Evolutionary conservation across 2,888 invertebrate species (phyloP).

Genomic region (Hypena proboscidalis): DNA sequence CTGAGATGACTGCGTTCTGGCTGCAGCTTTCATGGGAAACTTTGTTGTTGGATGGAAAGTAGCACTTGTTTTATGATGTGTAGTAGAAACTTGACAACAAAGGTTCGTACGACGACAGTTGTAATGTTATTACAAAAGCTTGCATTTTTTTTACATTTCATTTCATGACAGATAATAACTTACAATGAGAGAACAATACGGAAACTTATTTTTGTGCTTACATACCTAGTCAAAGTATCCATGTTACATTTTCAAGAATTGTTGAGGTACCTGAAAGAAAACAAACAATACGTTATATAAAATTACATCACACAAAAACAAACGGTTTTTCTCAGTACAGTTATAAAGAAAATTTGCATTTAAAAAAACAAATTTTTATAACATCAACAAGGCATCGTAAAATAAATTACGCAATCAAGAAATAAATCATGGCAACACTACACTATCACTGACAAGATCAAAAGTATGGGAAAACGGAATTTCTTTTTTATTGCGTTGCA

Average conservation of each 20-base stretch:
- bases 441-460: conserved; percentile 8
- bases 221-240: conserved; percentile 28
- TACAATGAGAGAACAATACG: too few species aligned
- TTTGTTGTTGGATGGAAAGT: not conserved
- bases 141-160: too few species aligned
- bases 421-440: conserved; percentile 4
- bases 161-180: too few species aligned
- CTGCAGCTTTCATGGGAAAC: conserved; percentile 24
- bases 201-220: conserved; percentile 1
- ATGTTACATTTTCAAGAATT: conserved; percentile 15
- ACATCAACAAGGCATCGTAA: not conserved
- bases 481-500: conserved; percentile 12
- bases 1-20: conserved; percentile 45
- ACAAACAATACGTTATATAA: conserved; percentile 4
- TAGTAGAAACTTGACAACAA: too few species aligned
- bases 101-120: too few species aligned
- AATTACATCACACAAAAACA: not conserved
- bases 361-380: conserved; percentile 11
- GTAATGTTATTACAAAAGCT: too few species aligned
- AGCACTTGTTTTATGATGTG: not conserved
- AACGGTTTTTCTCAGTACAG: too few species aligned
- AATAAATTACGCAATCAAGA: not conserved
- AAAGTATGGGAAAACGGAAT: conserved; percentile 1
- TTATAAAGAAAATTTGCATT: too few species aligned
- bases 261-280: conserved; percentile 26